These are phyloP conservation scores for Pyrocephalus nanus DNA, from an alignment of 2,797 vertebrate species.

Conservation along the genomic window DNA sequence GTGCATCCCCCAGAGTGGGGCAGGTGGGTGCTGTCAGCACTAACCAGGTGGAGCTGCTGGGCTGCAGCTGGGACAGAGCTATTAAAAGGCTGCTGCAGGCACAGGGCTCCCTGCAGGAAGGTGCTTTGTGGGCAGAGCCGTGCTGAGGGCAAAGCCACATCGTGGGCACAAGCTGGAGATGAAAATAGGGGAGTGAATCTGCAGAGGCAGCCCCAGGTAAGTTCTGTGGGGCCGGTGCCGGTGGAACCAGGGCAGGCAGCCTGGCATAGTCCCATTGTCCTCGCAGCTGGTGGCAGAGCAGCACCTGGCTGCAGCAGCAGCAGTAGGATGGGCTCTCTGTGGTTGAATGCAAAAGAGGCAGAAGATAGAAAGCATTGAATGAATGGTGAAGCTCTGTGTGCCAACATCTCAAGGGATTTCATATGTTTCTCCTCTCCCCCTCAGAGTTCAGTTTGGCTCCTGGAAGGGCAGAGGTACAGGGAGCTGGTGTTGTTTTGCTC, in stretches of 20 bases:
- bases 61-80: not conserved
- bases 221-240: not conserved
- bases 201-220: rapidly evolving
- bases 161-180: not conserved
- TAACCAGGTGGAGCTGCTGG: not conserved
- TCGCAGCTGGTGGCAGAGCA: not conserved
- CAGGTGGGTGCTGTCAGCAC: not conserved
- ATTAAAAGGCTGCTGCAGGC: not conserved
- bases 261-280: rapidly evolving
- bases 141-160: rapidly evolving
- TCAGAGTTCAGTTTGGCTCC: conserved; percentile 7
- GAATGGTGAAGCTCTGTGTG: not conserved
- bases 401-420: not conserved
- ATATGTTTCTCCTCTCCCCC: not conserved
- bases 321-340: not conserved
- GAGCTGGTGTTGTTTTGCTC: not conserved
- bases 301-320: not conserved
- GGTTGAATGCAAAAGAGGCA: not conserved
- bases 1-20: rapidly evolving
- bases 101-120: rapidly evolving
- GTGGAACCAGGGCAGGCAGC: not conserved
- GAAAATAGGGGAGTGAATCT: rapidly evolving
- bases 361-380: rapidly evolving
- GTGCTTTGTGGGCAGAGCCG: rapidly evolving
- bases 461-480: not conserved